phyloP scores from a whole-genome alignment of 1,140 invertebrate genomes.

The Dreissena polymorpha region DNA sequence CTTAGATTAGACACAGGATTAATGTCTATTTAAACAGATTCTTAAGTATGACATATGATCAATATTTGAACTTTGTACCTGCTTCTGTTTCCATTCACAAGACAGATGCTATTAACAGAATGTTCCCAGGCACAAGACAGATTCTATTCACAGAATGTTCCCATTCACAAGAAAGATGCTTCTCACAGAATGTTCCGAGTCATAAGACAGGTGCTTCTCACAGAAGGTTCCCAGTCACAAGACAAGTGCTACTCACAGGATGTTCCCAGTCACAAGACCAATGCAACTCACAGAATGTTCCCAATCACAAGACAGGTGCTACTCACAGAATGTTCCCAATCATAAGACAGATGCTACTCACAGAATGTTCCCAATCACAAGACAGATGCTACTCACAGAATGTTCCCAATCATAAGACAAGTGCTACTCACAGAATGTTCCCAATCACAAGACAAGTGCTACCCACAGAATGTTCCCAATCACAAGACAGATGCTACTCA shows the following conservation, averaged over 20 bases:
- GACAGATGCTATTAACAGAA: conserved; percentile 68
- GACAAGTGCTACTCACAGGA: conserved; percentile 63
- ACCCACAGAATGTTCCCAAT: conserved; percentile 69
- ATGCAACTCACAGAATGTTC: conserved; percentile 66
- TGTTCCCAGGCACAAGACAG: conserved; percentile 64
- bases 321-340: too few relatives aligned
- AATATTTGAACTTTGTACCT: not conserved
- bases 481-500: conserved; percentile 60
- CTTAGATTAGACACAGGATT: too few relatives aligned
- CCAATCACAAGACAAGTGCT: conserved; percentile 64
- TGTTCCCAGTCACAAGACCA: too few relatives aligned
- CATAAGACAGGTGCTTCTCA: conserved; percentile 63
- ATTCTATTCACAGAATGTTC: conserved; percentile 69
- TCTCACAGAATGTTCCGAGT: conserved; percentile 68
- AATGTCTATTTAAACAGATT: too few relatives aligned
- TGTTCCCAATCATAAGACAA: too few relatives aligned
- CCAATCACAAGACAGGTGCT: conserved; percentile 64
- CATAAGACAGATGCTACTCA: too few relatives aligned
- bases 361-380: conserved; percentile 66
- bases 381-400: conserved; percentile 63
- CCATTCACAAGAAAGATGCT: conserved; percentile 64
- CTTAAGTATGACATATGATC: too few relatives aligned
- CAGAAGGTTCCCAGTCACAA: conserved; percentile 66
- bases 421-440: conserved; percentile 66
- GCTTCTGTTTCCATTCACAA: conserved; percentile 61